Conservation (phyloP, 2,888 invertebrate species). For the Shargacucullia verbasci region DNA sequence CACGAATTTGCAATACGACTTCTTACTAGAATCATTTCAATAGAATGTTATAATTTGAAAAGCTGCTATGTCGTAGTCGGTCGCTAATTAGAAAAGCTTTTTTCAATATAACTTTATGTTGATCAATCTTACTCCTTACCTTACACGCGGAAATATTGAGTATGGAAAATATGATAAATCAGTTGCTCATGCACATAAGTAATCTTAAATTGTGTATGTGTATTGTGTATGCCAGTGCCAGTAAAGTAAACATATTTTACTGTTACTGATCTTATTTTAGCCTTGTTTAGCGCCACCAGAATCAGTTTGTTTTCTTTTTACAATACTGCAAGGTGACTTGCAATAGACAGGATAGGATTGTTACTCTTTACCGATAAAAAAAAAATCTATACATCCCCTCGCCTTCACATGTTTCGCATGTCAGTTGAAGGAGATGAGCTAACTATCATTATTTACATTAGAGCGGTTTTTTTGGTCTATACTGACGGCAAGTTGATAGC, state of each 20-base stretch:
- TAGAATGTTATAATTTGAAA: neutral
- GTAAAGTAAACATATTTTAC: slow-evolving; percentile 13
- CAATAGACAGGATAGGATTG: slow-evolving; percentile 9
- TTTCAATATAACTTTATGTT: neutral
- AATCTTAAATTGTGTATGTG: no score
- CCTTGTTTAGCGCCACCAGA: slow-evolving; percentile 6
- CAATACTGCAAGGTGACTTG: slow-evolving; percentile 1
- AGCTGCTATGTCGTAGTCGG: no score
- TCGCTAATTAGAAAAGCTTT: neutral
- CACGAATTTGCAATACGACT: no score
- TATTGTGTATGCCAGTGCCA: neutral
- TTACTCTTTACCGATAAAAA: neutral
- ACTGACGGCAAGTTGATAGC: no score
- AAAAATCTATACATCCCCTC: no score
- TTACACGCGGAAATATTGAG: neutral
- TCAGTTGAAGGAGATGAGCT: no score
- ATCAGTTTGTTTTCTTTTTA: neutral
- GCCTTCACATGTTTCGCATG: no score
- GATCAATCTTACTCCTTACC: no score
- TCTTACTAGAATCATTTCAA: neutral
- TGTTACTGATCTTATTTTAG: slow-evolving; percentile 14
- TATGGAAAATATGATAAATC: no score
- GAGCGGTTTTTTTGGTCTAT: no score
- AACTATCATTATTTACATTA: no score
- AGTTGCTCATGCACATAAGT: no score